These are phyloP conservation scores for Cactoblastis cactorum DNA, from an alignment of 2,888 invertebrate genomes.

Conservation along the genomic window DNA sequence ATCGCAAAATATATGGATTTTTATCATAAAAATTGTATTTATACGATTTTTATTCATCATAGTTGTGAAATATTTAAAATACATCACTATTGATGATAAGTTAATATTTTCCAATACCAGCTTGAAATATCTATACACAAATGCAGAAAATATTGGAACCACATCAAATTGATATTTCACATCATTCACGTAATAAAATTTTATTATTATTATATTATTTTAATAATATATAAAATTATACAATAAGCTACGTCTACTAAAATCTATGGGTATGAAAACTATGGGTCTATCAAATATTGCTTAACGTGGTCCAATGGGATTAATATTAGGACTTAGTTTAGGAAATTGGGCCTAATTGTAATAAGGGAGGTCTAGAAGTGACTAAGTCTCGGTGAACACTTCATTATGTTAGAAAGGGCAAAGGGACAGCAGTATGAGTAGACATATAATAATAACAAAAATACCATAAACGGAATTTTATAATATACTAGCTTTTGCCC, in stretches of 20 bases:
- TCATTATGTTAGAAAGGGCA: constrained; percentile 19
- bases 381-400: constrained; percentile 25
- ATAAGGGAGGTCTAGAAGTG: constrained; percentile 12
- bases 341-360: constrained; percentile 20
- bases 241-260: constrained; percentile 66
- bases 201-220: constrained; percentile 26
- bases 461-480: neutral
- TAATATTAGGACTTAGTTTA: constrained; percentile 54
- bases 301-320: constrained; percentile 75
- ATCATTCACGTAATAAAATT: constrained; percentile 43
- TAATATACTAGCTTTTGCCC: no score
- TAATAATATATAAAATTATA: constrained; percentile 65
- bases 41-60: neutral
- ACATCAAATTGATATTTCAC: constrained; percentile 27
- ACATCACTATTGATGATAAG: no score
- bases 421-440: constrained; percentile 33
- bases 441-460: constrained; percentile 13
- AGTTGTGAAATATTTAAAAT: neutral
- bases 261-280: constrained; percentile 48
- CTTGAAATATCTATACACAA: constrained; percentile 16
- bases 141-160: constrained; percentile 22
- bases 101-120: constrained; percentile 14
- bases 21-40: neutral
- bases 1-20: constrained; percentile 11
- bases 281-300: constrained; percentile 68